Evolutionary conservation across 2,113 vertebrate genomes (phyloP).

Genomic region (Halichoerus grypus): DNA sequence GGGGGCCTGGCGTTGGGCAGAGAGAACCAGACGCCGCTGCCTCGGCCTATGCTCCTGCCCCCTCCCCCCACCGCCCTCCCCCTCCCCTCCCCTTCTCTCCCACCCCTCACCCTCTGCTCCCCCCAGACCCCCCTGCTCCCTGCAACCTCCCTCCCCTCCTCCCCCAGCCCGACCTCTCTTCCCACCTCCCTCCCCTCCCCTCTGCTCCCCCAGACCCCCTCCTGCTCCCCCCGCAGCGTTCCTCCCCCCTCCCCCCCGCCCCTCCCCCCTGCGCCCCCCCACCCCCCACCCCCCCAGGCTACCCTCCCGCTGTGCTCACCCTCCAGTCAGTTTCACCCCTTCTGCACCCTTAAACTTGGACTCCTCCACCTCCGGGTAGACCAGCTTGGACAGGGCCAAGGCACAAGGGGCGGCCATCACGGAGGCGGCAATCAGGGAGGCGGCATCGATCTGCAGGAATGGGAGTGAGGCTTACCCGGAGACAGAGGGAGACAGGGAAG

Average conservation of each 20-base stretch:
- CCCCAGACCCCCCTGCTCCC: no score
- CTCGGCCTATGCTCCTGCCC: no score
- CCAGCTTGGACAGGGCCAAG: slow-evolving; percentile 94
- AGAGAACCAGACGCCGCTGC: accelerated
- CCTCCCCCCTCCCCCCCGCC: neutral
- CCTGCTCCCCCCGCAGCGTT: neutral
- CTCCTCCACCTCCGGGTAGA: slow-evolving; percentile 95
- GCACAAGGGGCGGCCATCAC: slow-evolving; percentile 98
- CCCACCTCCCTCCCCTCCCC: neutral
- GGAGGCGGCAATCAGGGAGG: slow-evolving; percentile 94
- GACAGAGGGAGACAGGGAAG: neutral
- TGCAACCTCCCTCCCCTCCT: neutral
- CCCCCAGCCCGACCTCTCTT: neutral
- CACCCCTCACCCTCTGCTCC: no score
- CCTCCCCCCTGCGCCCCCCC: neutral
- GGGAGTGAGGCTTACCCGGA: neutral
- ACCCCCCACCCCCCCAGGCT: accelerated
- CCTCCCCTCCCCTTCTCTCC: no score
- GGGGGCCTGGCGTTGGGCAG: neutral
- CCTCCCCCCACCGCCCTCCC: no score
- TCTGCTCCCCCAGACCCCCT: no score
- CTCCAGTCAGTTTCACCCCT: slow-evolving; percentile 80
- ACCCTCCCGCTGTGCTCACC: slow-evolving; percentile 78
- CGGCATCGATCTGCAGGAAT: slow-evolving; percentile 91
- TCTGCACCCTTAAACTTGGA: slow-evolving; percentile 88